A percentile compares a stretch with the other conserved stretches of the same genome.
Evolutionary conservation across 2,797 vertebrate species (phyloP).

Genomic region (Synaphobranchus kaupii): DNA sequence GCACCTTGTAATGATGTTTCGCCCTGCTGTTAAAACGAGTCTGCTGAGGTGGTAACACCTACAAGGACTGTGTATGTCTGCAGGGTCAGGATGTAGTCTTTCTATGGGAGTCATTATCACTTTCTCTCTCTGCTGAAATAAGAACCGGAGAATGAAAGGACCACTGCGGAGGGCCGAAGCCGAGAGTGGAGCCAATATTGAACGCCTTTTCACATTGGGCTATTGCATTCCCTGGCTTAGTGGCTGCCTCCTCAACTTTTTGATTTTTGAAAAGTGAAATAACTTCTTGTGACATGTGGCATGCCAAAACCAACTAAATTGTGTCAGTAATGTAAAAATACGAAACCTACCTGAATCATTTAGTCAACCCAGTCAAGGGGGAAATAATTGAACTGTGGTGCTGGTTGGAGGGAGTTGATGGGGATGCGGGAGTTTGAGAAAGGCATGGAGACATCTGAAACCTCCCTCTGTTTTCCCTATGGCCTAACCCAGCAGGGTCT

Average conservation of each 20-base stretch:
- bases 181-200: not conserved
- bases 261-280: not conserved
- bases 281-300: not conserved
- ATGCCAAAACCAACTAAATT: not conserved
- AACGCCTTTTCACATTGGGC: not conserved
- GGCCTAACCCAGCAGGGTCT: too few relatives aligned
- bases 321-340: not conserved
- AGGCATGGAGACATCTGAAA: not conserved
- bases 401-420: too few relatives aligned
- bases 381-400: too few relatives aligned
- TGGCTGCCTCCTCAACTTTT: not conserved
- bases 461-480: not conserved
- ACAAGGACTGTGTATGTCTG: not conserved
- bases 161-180: not conserved
- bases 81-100: not conserved
- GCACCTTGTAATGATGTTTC: slow-evolving; percentile 19
- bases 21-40: slow-evolving; percentile 4
- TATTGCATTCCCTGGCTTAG: not conserved
- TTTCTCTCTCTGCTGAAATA: not conserved
- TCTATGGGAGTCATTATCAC: not conserved
- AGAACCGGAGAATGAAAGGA: not conserved
- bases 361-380: not conserved
- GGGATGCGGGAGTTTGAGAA: not conserved
- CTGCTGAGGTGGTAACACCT: not conserved
- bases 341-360: not conserved